Percentiles rank a stretch among this genome's conserved stretches.
Conservation (phyloP, 2,888 invertebrate species). For the Hyppa rectilinea region DNA sequence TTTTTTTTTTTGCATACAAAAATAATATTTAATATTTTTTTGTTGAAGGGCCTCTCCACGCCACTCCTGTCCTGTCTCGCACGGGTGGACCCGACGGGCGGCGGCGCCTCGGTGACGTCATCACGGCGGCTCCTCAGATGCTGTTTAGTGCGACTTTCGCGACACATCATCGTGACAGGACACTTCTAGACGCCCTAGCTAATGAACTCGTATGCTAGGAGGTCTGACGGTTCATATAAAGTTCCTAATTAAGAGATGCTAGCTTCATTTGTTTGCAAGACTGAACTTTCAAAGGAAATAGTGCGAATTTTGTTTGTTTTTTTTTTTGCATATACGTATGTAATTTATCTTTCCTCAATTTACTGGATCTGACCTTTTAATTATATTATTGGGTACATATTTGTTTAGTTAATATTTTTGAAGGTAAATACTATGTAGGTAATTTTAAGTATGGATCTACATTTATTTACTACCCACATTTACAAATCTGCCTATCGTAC, state of each 20-base stretch:
- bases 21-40: neutral
- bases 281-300: neutral
- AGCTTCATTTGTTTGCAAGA: neutral
- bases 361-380: no score
- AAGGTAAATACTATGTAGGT: no score
- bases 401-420: no score
- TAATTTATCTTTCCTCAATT: no score
- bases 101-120: slow-evolving; percentile 69
- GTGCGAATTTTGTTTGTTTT: neutral
- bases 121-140: slow-evolving; percentile 74
- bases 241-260: slow-evolving; percentile 24
- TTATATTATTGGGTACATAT: no score
- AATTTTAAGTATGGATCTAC: no score
- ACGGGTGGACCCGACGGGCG: slow-evolving; percentile 19
- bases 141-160: slow-evolving; percentile 70
- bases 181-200: slow-evolving; percentile 59
- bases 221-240: slow-evolving; percentile 32
- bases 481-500: no score
- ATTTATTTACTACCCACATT: no score
- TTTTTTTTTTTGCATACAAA: neutral
- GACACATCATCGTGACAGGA: slow-evolving; percentile 72
- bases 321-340: no score
- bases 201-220: slow-evolving; percentile 53
- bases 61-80: neutral
- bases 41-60: slow-evolving; percentile 11